These are phyloP conservation scores for Planiliza haematocheilus DNA, from an alignment of 2,113 vertebrate species.

Conservation along the genomic window DNA sequence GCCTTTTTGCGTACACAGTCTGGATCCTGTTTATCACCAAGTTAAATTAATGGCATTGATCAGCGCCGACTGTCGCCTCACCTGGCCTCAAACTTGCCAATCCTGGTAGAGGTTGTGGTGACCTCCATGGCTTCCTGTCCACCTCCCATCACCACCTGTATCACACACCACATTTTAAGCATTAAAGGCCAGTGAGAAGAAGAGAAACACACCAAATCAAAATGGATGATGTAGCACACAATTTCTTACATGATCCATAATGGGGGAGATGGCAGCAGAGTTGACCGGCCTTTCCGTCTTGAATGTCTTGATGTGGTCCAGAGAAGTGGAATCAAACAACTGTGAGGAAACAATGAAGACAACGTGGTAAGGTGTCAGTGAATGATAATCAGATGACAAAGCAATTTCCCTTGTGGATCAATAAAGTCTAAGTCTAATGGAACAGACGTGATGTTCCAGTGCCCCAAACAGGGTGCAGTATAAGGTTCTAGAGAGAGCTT, in stretches of 20 bases:
- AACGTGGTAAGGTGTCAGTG: background rate
- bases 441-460: too few relatives aligned
- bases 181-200: background rate
- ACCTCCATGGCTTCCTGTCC: conserved; percentile 99
- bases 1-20: too few relatives aligned
- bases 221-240: background rate
- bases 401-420: too few relatives aligned
- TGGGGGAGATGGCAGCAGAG: conserved; percentile 95
- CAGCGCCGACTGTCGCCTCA: conserved; percentile 59
- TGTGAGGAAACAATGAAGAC: conserved; percentile 53
- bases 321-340: conserved; percentile 91
- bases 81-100: conserved; percentile 99
- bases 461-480: too few relatives aligned
- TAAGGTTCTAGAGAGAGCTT: too few relatives aligned
- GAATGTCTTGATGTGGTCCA: conserved; percentile 95
- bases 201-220: background rate
- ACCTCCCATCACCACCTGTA: conserved; percentile 95
- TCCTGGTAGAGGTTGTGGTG: conserved; percentile 97
- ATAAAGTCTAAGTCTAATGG: too few relatives aligned
- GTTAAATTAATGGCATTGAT: too few relatives aligned
- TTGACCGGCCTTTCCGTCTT: conserved; percentile 96
- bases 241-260: conserved; percentile 92
- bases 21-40: too few relatives aligned
- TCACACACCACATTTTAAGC: background rate
- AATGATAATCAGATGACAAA: background rate